A percentile compares a stretch with the other conserved stretches of the same genome.
Conservation (phyloP, 2,888 invertebrate species). For the Bibio marci region DNA sequence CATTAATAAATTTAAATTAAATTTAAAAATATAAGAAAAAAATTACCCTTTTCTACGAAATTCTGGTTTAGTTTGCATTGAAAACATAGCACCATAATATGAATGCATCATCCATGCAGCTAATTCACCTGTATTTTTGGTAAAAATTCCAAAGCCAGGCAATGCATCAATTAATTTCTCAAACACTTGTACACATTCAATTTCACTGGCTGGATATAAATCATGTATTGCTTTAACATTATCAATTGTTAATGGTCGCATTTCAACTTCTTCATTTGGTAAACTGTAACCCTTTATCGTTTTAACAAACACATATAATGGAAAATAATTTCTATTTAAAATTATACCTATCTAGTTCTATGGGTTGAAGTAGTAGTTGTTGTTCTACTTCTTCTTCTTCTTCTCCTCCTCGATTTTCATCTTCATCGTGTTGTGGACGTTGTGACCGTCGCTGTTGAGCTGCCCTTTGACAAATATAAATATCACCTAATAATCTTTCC, state of each 20-base stretch:
- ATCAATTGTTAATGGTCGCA: constrained; percentile 57
- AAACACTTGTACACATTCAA: constrained; percentile 71
- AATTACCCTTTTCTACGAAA: constrained; percentile 46
- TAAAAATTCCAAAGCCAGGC: constrained; percentile 69
- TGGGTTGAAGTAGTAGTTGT: constrained; percentile 32
- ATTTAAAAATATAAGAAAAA: constrained; percentile 4
- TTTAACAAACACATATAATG: neutral
- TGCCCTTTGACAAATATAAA: constrained; percentile 56
- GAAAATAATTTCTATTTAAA: neutral
- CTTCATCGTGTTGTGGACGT: no score
- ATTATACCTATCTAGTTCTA: constrained; percentile 38
- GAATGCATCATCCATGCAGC: constrained; percentile 87
- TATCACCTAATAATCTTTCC: constrained; percentile 65
- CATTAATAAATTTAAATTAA: constrained; percentile 10
- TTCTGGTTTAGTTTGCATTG: constrained; percentile 72
- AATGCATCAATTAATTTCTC: constrained; percentile 59
- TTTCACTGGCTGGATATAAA: constrained; percentile 73
- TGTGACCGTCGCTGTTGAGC: no score
- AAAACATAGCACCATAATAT: constrained; percentile 83
- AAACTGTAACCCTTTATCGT: constrained; percentile 24
- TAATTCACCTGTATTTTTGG: constrained; percentile 42
- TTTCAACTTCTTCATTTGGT: constrained; percentile 49
- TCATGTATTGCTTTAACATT: constrained; percentile 72
- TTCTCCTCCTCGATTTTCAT: no score
- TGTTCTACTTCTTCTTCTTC: no score